Evolutionary conservation across 1,140 invertebrate species (phyloP), one percentile per base, ranked within the genome.

Genomic region (Tetraneura akinire): DNA sequence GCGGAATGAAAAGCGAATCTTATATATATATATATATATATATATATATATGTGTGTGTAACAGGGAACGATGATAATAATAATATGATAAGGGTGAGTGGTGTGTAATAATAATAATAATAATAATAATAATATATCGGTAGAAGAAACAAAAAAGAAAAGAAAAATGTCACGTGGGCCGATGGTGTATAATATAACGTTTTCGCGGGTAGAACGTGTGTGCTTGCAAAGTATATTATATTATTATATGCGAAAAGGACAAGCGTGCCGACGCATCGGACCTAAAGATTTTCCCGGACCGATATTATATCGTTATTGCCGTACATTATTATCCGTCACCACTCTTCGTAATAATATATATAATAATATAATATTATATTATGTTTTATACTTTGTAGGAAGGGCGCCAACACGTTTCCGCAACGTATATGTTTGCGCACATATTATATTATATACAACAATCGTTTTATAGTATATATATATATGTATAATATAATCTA

Each of bases 261-360:
- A 76, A 76, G 51, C 73, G 73, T 76, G 73, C 73, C 73, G 73
- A 18, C 53, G 73, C 73, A 76, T 76, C 29, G 32, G 73, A 76
- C 73, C 73, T 76, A 76, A 60, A 76, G 73, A 76, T 76, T 76
- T 76, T 57, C 73, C 32, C 29, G 73, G 55, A 37, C 51, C 73
- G 57, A 76, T 76, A 37, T 37, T 37, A 8, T 37, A 76, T 76
- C 73, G 32, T 76, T 76, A 76, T 57, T 68, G 18, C 42, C 5
- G 32, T n/a, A 37, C 32, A 10, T 64, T 64, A 64, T 64, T 64
- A 47, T 68, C 42, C 66, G 42, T 47, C 42, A 6, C n/a, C 64
- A 5, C 21, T 68, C 13, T 42, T 23, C 64, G 11, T 45, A 47
- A 14, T 47, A 10, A 47, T 14, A 68, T 11, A 68, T 11, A 21